Evolutionary conservation across 2,113 vertebrate species (phyloP), one percentile per base, ranked within the genome.

Genomic region (Astur gentilis): DNA sequence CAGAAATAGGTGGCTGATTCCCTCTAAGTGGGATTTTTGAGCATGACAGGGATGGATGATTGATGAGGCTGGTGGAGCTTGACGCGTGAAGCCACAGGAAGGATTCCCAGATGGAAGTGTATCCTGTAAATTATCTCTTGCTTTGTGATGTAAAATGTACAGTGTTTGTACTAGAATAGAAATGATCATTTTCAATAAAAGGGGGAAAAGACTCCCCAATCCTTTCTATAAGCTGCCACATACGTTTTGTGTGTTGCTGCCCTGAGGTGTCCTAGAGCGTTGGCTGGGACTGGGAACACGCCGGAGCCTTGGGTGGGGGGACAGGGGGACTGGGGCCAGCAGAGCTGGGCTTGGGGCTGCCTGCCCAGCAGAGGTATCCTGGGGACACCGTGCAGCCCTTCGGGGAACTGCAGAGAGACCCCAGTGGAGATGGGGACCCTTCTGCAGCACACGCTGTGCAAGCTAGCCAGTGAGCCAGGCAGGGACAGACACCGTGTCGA

Each of bases 71-170:
- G 70, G 58, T 5, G 6, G 66, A 62, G 83, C 88, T 89, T 50
- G 70, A 36, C 0, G 0, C 6, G 16, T 92, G 96, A 96, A 96
- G 92, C 90, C 89, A 73, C 6, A 13, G 96, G 91, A 97, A 72
- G 72, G 87, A 49, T 97, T 97, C 94, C 70, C 93, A 97, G 96
- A 31, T 82, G 90, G 75, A 97, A 97, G 57, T 54, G 65, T 96
- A 95, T 94, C 97, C 98, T 98, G 97, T 98, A 98, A 98, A 97
- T 97, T 94, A 97, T 97, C 97, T 96, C 95, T 89, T 92, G 97
- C 97, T 98, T 97, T 96, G 83, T 98, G 97, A 94, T 98, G 97
- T 98, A 97, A 98, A 98, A 98, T 98, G 96, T 97, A 97, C 97
- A 97, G 97, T 96, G 96, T 97, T 98, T 98, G 97, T 97, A 93